Base-by-base conservation (phyloP, 2,797 vertebrate species). In the Lepidocolaptes lacrymiger region DNA sequence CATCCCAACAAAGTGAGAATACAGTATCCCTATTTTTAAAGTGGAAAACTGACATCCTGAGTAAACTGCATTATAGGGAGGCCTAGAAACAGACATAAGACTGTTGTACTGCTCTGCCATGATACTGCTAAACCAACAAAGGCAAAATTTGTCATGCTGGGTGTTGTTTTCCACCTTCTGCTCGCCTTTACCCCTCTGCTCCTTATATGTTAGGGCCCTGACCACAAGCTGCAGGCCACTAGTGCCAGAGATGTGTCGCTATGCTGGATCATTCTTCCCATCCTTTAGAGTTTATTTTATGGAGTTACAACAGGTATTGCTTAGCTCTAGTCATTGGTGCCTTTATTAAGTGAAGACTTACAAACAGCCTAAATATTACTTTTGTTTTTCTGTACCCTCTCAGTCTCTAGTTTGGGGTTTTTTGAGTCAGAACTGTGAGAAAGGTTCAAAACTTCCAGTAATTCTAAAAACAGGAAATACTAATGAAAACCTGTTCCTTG, bases 171-270 rank as follows among this genome's bases (percentile, higher is more conserved):
- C 43, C 4, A 77, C 17, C 23, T 46, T 36, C 28, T 77, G 61
- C 15, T 21, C 43, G 61, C 26, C 51, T 80, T 51, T 17, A 27
- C 48, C 44, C 2, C 11, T 3, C 3, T 36, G 44, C 9, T 56
- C 46, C 23, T 66, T 11, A 26, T 18, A 7, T 32, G 43, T 54
- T 15, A 24, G 12, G 36, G 12, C 24, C 20, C 27, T 4, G 4
- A 27, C 10, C 77, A 61, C 1, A 0, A 48, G 37, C 24, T 19
- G 3, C 72, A 54, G 52, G 15, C 62, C 20, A 39, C 1, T 3
- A 1, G 5, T 36, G 36, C 41, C 55, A 77, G 39, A 51, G 48
- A 66, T 5, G 21, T 71, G 49, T 34, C 85, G 36, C 22, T 54
- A 9, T 41, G 22, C 28, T 66, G 20, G 8, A 46, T 9, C 49